Conservation (phyloP, 2,113 vertebrate species). For the Coregonus clupeaformis region DNA sequence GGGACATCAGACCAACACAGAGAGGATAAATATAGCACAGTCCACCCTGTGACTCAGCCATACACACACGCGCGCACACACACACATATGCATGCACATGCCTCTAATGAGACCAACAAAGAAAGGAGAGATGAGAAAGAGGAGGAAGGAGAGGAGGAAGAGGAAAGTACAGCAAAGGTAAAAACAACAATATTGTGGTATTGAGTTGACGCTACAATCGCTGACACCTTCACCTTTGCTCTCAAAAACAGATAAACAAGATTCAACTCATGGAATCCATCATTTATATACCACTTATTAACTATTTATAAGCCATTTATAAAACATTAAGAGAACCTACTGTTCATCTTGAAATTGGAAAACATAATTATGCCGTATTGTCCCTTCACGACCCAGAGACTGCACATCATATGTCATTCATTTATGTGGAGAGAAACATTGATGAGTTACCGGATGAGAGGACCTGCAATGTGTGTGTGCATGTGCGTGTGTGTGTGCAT, state of each 20-base stretch:
- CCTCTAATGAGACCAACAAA: neutral
- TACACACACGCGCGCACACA: neutral
- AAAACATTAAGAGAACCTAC: neutral
- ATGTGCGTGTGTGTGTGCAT: neutral
- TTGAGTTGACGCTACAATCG: neutral
- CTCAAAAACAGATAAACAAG: no score
- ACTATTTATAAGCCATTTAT: neutral
- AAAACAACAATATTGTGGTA: neutral
- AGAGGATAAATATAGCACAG: conserved; percentile 60
- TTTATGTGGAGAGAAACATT: neutral
- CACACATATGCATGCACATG: neutral
- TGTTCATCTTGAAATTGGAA: neutral
- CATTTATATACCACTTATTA: neutral
- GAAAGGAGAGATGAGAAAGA: neutral
- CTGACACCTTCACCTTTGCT: neutral
- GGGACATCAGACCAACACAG: conserved; percentile 44
- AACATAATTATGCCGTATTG: neutral
- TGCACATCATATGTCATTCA: conserved; percentile 8
- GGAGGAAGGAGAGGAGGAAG: no score
- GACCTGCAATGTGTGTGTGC: neutral
- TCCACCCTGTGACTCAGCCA: conserved; percentile 45
- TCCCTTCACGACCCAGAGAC: conserved; percentile 6
- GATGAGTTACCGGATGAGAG: neutral
- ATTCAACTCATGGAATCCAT: neutral
- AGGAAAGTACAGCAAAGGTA: neutral